Evolutionary conservation across 2,113 vertebrate genomes (phyloP).

Genomic region (Takifugu flavidus): DNA sequence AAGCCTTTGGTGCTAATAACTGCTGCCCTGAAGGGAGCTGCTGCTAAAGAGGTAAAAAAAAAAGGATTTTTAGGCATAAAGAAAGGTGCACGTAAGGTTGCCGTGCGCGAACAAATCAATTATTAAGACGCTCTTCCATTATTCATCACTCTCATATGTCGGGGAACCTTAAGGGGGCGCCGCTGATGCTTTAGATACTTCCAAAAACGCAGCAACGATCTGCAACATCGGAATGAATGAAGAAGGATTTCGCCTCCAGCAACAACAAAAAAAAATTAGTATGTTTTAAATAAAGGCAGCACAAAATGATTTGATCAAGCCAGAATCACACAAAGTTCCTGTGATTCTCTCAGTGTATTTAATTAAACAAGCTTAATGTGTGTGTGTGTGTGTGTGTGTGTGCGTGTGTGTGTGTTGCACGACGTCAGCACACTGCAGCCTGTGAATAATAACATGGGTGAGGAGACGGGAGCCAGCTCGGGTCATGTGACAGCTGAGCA

Average conservation of each 20-base stretch:
- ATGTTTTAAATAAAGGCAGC: neutral
- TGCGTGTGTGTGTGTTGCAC: too few relatives aligned
- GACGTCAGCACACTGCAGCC: slow-evolving; percentile 44
- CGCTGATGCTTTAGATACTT: slow-evolving; percentile 7
- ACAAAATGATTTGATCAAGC: neutral
- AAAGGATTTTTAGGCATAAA: slow-evolving; percentile 6
- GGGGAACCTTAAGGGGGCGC: slow-evolving; percentile 3
- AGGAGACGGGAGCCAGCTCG: slow-evolving; percentile 10
- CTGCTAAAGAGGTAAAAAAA: neutral
- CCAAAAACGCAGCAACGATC: slow-evolving; percentile 1
- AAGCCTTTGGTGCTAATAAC: too few relatives aligned
- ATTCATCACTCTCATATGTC: slow-evolving; percentile 26
- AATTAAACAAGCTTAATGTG: too few relatives aligned
- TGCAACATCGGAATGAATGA: slow-evolving; percentile 21
- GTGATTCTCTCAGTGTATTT: neutral
- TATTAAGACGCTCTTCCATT: slow-evolving; percentile 21
- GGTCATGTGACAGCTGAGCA: slow-evolving; percentile 31
- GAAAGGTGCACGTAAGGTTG: neutral
- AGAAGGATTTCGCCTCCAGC: slow-evolving; percentile 4
- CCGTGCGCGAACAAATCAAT: slow-evolving; percentile 16
- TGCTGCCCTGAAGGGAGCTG: too few relatives aligned
- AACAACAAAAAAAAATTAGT: neutral
- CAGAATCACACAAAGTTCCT: neutral
- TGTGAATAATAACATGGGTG: slow-evolving; percentile 39
- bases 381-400: too few relatives aligned